These are phyloP conservation scores for Acleris sparsana DNA, from an alignment of 2,888 invertebrate genomes.

Conservation along the genomic window DNA sequence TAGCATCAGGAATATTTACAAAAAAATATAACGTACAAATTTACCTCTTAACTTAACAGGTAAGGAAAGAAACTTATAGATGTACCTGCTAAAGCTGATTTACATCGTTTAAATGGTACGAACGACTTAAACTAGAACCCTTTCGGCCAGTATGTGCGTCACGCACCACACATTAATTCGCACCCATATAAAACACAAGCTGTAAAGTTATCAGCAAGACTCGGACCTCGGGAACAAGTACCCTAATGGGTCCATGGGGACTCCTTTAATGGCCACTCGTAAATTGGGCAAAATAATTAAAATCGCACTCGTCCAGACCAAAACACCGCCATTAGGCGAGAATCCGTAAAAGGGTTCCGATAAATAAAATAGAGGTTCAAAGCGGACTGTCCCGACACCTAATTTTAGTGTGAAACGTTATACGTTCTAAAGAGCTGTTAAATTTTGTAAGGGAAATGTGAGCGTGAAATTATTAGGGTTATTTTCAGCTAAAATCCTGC, in stretches of 20 bases:
- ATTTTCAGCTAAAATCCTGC: background rate
- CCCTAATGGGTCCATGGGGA: slow-evolving; percentile 76
- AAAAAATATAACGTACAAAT: too few relatives aligned
- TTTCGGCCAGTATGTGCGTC: slow-evolving; percentile 14
- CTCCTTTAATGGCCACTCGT: slow-evolving; percentile 81
- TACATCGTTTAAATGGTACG: background rate
- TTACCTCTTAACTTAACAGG: too few relatives aligned
- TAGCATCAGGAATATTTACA: too few relatives aligned
- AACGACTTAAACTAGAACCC: slow-evolving; percentile 6
- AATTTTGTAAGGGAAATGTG: slow-evolving; percentile 1
- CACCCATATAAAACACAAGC: slow-evolving; percentile 70
- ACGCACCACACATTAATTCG: slow-evolving; percentile 72
- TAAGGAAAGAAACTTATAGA: too few relatives aligned
- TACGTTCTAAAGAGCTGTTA: slow-evolving; percentile 22
- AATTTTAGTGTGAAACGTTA: slow-evolving; percentile 37
- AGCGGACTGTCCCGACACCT: slow-evolving; percentile 41
- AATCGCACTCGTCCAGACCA: slow-evolving; percentile 76
- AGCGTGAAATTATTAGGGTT: background rate
- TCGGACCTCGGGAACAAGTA: slow-evolving; percentile 62
- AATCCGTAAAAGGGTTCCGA: slow-evolving; percentile 73
- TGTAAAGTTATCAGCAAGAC: slow-evolving; percentile 80
- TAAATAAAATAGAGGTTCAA: slow-evolving; percentile 69
- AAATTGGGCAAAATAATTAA: slow-evolving; percentile 84
- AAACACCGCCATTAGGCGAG: slow-evolving; percentile 75
- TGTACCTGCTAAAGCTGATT: background rate